Base-by-base conservation (phyloP, 1,140 invertebrate species). In the Idris sp. region DNA sequence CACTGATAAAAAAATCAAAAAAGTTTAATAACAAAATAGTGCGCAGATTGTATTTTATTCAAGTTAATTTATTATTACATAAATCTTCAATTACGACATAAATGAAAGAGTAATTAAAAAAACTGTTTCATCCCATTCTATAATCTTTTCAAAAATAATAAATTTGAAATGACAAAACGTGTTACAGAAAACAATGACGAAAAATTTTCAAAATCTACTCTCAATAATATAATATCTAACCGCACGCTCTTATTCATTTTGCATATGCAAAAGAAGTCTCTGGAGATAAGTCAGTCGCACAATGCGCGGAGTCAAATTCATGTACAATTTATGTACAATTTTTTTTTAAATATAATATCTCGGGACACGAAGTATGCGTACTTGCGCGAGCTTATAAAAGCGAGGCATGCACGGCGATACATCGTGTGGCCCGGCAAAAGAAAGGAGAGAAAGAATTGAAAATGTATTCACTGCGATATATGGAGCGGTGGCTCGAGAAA, bases 391-490 rank as follows among this genome's bases (percentile, higher is more conserved):
- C 49, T 54, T 48, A 54, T 31, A 41, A 65, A 56, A n/a, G n/a
- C n/a, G 51, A 56, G 19, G 13, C 26, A 36, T 7, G 22, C 5
- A 15, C 38, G 8, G 53, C 53, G 11, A 68, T 68, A 43, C 44
- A 69, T 46, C 44, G n/a, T n/a, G 65, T 53, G 28, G 33, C 33
- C 35, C 25, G 46, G 67, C 48, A 62, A 71, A 61, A 56, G 56
- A 71, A 61, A n/a, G n/a, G n/a, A 40, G 33, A 53, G 48, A 71
- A 48, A 48, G 67, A 54, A 71, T 61, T 36, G 67, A 62, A 71
- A 71, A 71, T 71, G 56, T 71, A 71, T 71, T 71, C 67, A 59
- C 49, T 11, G 67, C 67, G 56, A 72, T 72, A 72, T 72, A 72
- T 72, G 67, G 67, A 56, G 53, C 46, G 67, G 67, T 72, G 67